Evolutionary conservation across 2,113 vertebrate species (phyloP).

Genomic region (Gallinago jamesoni): DNA sequence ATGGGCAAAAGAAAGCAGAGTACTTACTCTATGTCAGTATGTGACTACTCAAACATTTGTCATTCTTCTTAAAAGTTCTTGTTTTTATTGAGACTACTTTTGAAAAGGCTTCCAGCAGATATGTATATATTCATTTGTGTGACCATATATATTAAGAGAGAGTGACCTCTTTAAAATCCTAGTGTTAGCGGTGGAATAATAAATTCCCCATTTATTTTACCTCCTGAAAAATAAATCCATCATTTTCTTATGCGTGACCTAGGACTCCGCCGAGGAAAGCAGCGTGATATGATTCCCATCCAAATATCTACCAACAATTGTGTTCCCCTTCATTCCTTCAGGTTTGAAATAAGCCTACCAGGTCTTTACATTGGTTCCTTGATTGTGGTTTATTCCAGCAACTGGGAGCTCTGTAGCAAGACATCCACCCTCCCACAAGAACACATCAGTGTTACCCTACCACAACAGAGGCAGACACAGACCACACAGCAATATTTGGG

Average conservation of each 20-base stretch:
- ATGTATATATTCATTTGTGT: background rate
- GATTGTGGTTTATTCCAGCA: background rate
- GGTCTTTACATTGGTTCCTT: background rate
- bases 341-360: background rate
- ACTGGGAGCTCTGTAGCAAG: background rate
- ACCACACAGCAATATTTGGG: background rate
- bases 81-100: slow-evolving; percentile 7
- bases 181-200: background rate
- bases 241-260: background rate
- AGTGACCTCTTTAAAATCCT: background rate
- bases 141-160: background rate
- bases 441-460: background rate
- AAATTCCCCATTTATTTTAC: background rate
- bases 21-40: background rate
- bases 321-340: background rate
- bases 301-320: background rate
- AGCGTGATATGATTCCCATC: background rate
- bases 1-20: background rate
- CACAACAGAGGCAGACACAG: background rate
- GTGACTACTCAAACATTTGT: background rate
- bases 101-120: slow-evolving; percentile 4
- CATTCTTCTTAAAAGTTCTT: background rate
- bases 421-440: background rate
- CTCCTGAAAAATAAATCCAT: background rate
- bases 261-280: background rate